A percentile compares a stretch with the other conserved stretches of the same genome.
Conservation (phyloP, 2,888 invertebrate genomes). For the Pheosia gnoma region DNA sequence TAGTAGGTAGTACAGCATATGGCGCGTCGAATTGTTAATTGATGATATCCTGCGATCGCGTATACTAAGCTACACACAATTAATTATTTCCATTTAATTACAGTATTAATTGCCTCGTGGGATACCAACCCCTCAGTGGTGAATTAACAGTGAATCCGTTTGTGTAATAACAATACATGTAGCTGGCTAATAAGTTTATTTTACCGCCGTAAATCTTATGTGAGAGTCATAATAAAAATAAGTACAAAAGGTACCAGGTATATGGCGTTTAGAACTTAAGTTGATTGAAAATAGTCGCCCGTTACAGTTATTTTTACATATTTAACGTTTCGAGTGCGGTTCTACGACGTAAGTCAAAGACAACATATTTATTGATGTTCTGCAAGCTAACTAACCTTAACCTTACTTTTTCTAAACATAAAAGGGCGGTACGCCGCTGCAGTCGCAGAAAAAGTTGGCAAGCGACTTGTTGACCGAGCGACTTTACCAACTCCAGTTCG, state of each 20-base stretch:
- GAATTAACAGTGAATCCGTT: neutral
- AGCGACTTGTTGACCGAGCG: neutral
- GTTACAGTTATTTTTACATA: no score
- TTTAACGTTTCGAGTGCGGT: no score
- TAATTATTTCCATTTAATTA: constrained; percentile 2
- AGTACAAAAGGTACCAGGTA: no score
- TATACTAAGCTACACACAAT: neutral
- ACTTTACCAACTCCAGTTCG: no score
- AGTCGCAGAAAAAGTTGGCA: neutral
- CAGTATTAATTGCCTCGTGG: neutral
- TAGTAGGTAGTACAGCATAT: no score
- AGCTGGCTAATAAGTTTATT: no score
- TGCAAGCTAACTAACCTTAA: neutral
- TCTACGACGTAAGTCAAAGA: neutral
- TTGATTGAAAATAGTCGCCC: no score
- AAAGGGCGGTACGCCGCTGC: neutral
- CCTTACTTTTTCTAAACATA: neutral
- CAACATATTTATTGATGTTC: no score
- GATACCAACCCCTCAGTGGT: neutral
- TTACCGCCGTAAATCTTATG: no score
- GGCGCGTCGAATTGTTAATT: neutral
- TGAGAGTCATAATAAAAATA: no score
- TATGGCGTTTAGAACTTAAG: no score
- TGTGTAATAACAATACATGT: neutral
- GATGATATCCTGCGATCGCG: neutral